Base-by-base conservation (phyloP, 2,797 vertebrate species). In the Ctenopoma kingsleyae region DNA sequence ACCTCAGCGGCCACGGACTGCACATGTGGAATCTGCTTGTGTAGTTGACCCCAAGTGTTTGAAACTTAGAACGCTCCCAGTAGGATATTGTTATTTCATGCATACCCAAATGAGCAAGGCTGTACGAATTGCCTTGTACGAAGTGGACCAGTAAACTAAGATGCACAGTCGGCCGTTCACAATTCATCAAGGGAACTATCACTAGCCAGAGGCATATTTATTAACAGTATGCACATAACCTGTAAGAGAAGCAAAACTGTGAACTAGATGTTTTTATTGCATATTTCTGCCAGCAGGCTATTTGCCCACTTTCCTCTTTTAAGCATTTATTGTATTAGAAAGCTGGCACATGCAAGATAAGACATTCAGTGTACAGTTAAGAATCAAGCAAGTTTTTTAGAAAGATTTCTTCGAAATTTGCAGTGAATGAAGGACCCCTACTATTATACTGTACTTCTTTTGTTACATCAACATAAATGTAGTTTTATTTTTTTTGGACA, bases 41-140 rank as follows among this genome's bases (percentile, higher is more conserved):
- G 86, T 75, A 89, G 86, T 90, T 93, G 89, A 92, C 90, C 91
- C 88, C 71, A 80, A 87, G 87, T 87, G 84, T 91, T 89, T 90
- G 86, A 89, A 89, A 88, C 86, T 72, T 80, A 68, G 82, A 91
- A 87, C 35, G 78, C 75, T 91, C 91, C 91, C 90, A 78, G 73
- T 86, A 86, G 87, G 86, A 75, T 87, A 74, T 80, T 84, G 89
- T 92, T 88, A 85, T 92, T 92, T 91, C 87, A 90, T 88, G 86
- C 90, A 90, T 91, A 89, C 87, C 79, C 89, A 91, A 91, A 91
- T 90, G 83, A 88, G 84, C 80, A 62, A 81, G 78, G 73, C 82
- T 77, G 74, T 76, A 85, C 78, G 71, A 90, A 87, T 85, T 51
- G 85, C 85, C 71, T 70, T 65, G 76, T 69, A 81, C 77, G 89